Evolutionary conservation across 2,797 vertebrate genomes (phyloP).

Genomic region (Sebastolobus altivelis): DNA sequence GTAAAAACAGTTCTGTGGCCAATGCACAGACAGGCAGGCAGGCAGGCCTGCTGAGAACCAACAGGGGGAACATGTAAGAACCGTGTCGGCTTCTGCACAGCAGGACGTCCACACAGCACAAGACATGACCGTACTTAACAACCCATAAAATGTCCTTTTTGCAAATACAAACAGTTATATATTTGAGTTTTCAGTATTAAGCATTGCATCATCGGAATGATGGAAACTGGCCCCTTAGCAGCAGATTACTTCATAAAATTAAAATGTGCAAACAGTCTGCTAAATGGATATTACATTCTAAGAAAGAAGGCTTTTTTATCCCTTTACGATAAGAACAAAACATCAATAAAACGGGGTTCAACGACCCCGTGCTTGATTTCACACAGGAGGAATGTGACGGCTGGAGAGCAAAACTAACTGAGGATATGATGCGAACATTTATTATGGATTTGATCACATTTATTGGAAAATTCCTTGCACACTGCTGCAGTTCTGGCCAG

Average conservation of each 20-base stretch:
- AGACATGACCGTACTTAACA: constrained; percentile 33
- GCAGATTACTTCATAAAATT: constrained; percentile 46
- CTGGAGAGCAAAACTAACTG: constrained; percentile 38
- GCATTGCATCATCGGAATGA: constrained; percentile 34
- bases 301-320: constrained; percentile 30
- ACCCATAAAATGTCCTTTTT: neutral
- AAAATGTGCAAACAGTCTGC: constrained; percentile 42
- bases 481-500: constrained; percentile 31
- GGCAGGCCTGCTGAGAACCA: constrained; percentile 73
- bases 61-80: constrained; percentile 56
- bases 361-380: constrained; percentile 34
- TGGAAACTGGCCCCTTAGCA: constrained; percentile 37
- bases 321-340: constrained; percentile 38
- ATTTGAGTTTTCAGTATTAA: constrained; percentile 34
- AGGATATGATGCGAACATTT: constrained; percentile 51
- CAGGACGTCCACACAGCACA: constrained; percentile 39
- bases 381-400: constrained; percentile 43
- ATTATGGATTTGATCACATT: constrained; percentile 58
- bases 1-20: constrained; percentile 84
- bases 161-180: constrained; percentile 37
- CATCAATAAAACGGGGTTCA: constrained; percentile 48
- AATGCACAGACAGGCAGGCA: constrained; percentile 70
- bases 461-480: constrained; percentile 59
- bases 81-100: constrained; percentile 37
- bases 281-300: constrained; percentile 33